Base-by-base conservation (phyloP, 2,797 vertebrate genomes). In the Acipenser transmontanus region DNA sequence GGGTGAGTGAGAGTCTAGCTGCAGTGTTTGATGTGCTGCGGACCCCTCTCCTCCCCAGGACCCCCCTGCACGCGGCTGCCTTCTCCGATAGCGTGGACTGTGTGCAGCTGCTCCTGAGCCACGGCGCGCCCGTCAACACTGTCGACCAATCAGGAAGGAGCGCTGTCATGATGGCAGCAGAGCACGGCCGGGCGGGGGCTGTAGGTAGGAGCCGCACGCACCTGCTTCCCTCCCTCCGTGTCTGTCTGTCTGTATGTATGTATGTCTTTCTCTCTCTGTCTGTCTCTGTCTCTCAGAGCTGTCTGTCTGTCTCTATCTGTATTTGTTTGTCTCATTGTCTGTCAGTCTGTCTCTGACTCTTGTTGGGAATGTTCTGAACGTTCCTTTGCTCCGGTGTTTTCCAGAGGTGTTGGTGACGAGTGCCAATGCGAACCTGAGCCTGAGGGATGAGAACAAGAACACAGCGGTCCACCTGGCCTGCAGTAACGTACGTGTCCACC, bases 391-490 rank as follows among this genome's bases (percentile, higher is more conserved):
- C 4, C 34, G 1, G 50, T 59, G 63, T 5, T 61, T 9, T 70
- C 34, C 83, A 98, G 96, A 96, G 79, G 83, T 93, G 80, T 83
- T 98, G 86, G 83, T 98, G 79, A 93, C 86, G 77, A 77, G 80
- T 74, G 80, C 88, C 70, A 87, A 84, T 49, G 87, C 89, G 68
- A 87, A 90, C 76, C 83, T 95, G 77, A 89, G 85, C 65, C 70
- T 93, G 67, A 91, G 87, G 6, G 97, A 99, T 69, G 90, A 87
- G 68, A 91, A 93, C 7, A 84, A 91, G 69, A 97, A 99, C 80
- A 96, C 93, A 0, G 86, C 92, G 57, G 88, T 99, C 70, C 97
- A 99, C 74, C 87, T 97, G 76, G 92, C 97, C 63, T 95, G 95
- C 82, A 93, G 88, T 83, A 94, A 90, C 69, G 97, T 97, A 87